A percentile compares a stretch with the other conserved stretches of the same genome.
phyloP scores from a whole-genome alignment of 1,140 invertebrate species.

The Odontomachus brunneus region DNA sequence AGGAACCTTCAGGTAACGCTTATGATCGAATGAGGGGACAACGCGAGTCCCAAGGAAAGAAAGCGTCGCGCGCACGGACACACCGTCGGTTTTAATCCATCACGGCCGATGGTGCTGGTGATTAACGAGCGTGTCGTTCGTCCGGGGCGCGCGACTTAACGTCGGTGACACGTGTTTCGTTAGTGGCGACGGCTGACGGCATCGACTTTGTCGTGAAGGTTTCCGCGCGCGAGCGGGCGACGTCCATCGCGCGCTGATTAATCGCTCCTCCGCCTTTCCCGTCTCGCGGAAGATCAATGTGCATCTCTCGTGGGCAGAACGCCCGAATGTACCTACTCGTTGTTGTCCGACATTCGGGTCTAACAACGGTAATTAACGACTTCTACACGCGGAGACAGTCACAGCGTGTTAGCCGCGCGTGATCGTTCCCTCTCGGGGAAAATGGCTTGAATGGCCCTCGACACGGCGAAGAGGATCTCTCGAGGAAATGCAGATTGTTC shows the following conservation, averaged over 20 bases:
- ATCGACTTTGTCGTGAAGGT: slow-evolving; percentile 55
- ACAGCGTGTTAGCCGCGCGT: neutral
- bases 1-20: neutral
- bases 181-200: slow-evolving; percentile 54
- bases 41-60: slow-evolving; percentile 37
- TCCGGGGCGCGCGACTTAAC: slow-evolving; percentile 71
- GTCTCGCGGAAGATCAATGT: slow-evolving; percentile 56
- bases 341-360: slow-evolving; percentile 4
- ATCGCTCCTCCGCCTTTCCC: slow-evolving; percentile 21
- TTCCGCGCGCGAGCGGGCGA: slow-evolving; percentile 4
- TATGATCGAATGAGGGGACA: slow-evolving; percentile 21
- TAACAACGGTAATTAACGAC: slow-evolving; percentile 44
- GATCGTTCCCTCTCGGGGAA: neutral
- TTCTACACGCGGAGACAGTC: neutral
- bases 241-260: slow-evolving; percentile 56
- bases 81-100: slow-evolving; percentile 77
- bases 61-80: slow-evolving; percentile 14
- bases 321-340: slow-evolving; percentile 2
- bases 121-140: slow-evolving; percentile 74
- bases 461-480: no score
- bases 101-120: slow-evolving; percentile 73
- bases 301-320: slow-evolving; percentile 34
- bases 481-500: no score
- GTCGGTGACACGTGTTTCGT: slow-evolving; percentile 75
- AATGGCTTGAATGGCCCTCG: neutral